Base-by-base conservation (phyloP, 64 coral and sea anemone species). In the Actinia equina region DNA sequence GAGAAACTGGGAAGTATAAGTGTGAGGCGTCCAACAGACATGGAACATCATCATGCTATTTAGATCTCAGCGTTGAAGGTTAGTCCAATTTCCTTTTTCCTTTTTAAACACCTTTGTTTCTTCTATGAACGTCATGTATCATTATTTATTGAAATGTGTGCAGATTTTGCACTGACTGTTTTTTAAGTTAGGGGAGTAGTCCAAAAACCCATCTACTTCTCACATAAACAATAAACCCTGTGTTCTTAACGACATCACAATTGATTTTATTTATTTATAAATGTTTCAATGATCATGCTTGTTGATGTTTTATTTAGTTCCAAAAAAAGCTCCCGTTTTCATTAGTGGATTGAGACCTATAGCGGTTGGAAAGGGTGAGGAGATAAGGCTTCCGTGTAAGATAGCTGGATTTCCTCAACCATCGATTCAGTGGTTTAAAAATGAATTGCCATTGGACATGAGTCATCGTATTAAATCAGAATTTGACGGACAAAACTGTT, bases 11-110 rank as follows among this genome's bases (percentile, higher is more conserved):
- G 64, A 61, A 80, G 81, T 95, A 95, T 71, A 85, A 84, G 18
- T 95, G 93, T 59, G 86, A 91, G 41, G 93, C 93, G 5, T 91
- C 80, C 22, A 95, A 71, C 26, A 60, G 62, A 17, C 78, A 52
- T 17, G 93, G 93, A 79, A 91, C 93, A 62, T 57, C 89, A 17
- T 91, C 93, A 3, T 57, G 86, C 17, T 86, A 67, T 45, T 88
- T 91, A 57, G 86, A 91, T 77, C 85, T 95, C 58, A 84, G 87
- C 53, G 71, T 95, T 63, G 89, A 95, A 88, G 87, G 93, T 95
- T 91, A 54, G 86, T 86, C 6, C 41, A 44, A 49, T 49, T 49
- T 49, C 7, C 46, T 49, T 49, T 49, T 37, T 37, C 30, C 30
- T 37, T 37, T 37, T 37, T 37, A 37, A 37, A 49, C 46, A 49